phyloP scores from a whole-genome alignment of 2,113 vertebrate species.

The Ceyx cyanopectus region DNA sequence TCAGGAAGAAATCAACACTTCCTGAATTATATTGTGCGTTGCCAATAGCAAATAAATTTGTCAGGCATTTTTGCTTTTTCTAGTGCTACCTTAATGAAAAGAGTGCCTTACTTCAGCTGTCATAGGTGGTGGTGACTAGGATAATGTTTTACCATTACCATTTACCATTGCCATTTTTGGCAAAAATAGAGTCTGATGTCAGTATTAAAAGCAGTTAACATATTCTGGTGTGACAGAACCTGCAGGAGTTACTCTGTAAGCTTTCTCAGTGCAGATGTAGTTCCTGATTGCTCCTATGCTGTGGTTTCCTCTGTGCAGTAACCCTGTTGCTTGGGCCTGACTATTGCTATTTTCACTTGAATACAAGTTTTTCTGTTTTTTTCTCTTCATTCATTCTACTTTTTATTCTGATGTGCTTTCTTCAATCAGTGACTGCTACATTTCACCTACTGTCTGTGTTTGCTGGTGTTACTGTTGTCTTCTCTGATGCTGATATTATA shows the following conservation, averaged over 20 bases:
- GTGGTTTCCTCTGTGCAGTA: not conserved
- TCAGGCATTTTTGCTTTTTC: not conserved
- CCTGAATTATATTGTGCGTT: not conserved
- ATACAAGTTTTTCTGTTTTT: not conserved
- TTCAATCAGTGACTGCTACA: not conserved
- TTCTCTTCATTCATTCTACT: not conserved
- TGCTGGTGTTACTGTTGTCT: not conserved
- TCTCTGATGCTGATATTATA: not conserved
- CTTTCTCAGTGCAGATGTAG: not conserved
- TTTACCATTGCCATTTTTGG: not conserved
- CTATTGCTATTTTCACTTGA: not conserved
- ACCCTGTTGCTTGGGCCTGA: not conserved
- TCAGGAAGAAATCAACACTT: not conserved
- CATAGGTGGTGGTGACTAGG: not conserved
- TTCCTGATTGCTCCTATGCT: not conserved
- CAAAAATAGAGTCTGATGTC: not conserved
- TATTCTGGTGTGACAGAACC: not conserved
- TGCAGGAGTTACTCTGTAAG: not conserved
- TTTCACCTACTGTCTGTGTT: not conserved
- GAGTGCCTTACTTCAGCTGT: not conserved
- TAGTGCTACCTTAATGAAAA: not conserved
- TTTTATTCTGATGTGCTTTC: not conserved
- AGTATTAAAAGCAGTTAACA: not conserved
- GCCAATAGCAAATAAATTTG: not conserved
- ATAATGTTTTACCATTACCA: not conserved